Conservation (phyloP, 2,797 vertebrate genomes). For the Parambassis ranga region DNA sequence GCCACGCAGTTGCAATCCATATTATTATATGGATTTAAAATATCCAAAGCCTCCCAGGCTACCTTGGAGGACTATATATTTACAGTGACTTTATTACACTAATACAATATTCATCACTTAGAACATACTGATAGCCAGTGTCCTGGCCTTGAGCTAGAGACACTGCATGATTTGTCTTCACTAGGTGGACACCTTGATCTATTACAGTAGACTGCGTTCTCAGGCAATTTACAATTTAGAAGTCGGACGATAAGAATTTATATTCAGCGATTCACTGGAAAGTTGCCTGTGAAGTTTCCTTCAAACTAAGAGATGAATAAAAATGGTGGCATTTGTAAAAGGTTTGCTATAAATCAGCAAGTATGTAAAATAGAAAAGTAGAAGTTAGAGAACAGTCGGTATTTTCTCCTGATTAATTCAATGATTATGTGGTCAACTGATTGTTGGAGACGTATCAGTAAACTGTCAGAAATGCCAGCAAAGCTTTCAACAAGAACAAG, state of each 20-base stretch:
- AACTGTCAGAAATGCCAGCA: no score
- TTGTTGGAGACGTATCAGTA: no score
- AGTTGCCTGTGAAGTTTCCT: not conserved
- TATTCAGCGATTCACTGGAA: not conserved
- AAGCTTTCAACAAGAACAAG: no score
- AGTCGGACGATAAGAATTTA: not conserved
- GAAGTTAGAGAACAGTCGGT: not conserved
- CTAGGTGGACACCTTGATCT: not conserved
- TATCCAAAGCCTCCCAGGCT: slow-evolving; percentile 11
- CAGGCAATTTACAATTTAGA: not conserved
- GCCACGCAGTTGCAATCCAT: slow-evolving; percentile 6
- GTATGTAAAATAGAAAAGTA: no score
- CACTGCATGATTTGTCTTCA: slow-evolving; percentile 18
- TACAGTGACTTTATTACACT: slow-evolving; percentile 49
- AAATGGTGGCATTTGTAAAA: not conserved
- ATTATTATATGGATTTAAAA: slow-evolving; percentile 42
- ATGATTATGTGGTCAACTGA: no score
- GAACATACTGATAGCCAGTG: not conserved
- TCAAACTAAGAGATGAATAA: no score
- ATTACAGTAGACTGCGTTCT: not conserved
- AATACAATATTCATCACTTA: slow-evolving; percentile 50
- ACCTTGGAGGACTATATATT: slow-evolving; percentile 32
- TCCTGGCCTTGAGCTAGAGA: slow-evolving; percentile 15
- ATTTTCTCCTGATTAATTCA: not conserved
- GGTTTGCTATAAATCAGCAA: no score